Evolutionary conservation across 2,113 vertebrate genomes (phyloP), one percentile per base, ranked within the genome.

Genomic region (Pelobates fuscus): DNA sequence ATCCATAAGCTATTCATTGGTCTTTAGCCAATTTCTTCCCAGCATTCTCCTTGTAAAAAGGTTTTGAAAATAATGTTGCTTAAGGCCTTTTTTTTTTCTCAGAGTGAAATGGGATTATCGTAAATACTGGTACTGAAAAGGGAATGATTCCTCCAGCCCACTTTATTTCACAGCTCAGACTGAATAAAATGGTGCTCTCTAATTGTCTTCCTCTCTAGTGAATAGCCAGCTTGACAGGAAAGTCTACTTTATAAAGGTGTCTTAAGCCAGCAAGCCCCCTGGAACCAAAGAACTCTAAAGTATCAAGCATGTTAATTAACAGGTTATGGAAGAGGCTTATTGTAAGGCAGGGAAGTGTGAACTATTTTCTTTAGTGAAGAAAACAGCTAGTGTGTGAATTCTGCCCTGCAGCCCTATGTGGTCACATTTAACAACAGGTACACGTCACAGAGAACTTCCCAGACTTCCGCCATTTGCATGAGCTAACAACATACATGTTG

Each of bases 61-160:
- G n/a, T 69, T 71, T 80, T 69, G 32, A 25, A 77, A 61, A 77
- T 77, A 68, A 67, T 68, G 73, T 77, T 77, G 73, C 73, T 64
- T 68, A 0, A 1, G 20, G 52, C 52, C n/a, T n/a, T 29, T 27
- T 25, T 5, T 1, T 37, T 37, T 37, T 37, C 10, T 37, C 32
- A 57, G 12, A 58, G 14, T 69, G 54, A 44, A 23, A 52, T 12
- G 27, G 59, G 30, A 15, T 77, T 79, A 73, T 41, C 41, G 67
- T 73, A 70, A 81, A 55, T 57, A 61, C 23, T 0, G 55, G 65
- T 67, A 8, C 0, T 0, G 58, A 23, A 76, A 70, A 78, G 15
- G 41, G 59, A 43, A 62, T 0, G 0, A 44, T 67, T 61, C 21
- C n/a, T 65, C 68, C 25, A 64, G 52, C 67, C 71, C 71, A 25